These are phyloP conservation scores for Pachycephala philippinensis DNA, from an alignment of 2,113 vertebrate genomes.

Conservation along the genomic window DNA sequence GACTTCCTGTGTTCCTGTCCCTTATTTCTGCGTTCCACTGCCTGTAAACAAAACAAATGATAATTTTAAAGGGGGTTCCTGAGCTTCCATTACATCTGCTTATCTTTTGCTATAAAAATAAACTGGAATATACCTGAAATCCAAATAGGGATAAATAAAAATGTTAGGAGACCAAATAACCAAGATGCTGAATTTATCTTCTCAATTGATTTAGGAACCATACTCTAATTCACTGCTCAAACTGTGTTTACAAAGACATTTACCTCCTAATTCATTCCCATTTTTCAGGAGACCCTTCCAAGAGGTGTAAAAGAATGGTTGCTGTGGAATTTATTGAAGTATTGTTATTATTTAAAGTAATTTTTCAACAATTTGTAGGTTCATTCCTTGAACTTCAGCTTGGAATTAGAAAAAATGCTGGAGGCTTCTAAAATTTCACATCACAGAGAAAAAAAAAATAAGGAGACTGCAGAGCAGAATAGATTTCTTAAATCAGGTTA, in stretches of 20 bases:
- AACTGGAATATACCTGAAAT: neutral
- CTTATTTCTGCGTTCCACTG: neutral
- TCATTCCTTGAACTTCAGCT: neutral
- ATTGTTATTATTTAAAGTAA: neutral
- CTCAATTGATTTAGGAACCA: neutral
- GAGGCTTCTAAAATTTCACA: neutral
- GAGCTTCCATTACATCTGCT: neutral
- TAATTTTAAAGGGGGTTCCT: neutral
- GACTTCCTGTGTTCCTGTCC: neutral
- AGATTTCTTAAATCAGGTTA: conserved; percentile 17
- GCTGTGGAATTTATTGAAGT: neutral
- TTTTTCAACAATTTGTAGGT: neutral
- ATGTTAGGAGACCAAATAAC: neutral
- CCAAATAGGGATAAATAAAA: neutral
- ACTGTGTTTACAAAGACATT: neutral
- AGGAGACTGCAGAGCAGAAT: neutral
- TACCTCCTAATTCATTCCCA: neutral
- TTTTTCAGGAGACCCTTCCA: neutral
- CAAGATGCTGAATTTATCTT: neutral
- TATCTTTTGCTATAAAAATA: neutral
- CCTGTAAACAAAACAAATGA: neutral
- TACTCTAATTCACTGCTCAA: neutral
- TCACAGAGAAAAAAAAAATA: neutral
- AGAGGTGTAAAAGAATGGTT: neutral
- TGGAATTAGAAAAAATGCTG: neutral